These are phyloP conservation scores for Drosophila fulvimacula DNA, from an alignment of 2,888 invertebrate genomes.

Conservation along the genomic window DNA sequence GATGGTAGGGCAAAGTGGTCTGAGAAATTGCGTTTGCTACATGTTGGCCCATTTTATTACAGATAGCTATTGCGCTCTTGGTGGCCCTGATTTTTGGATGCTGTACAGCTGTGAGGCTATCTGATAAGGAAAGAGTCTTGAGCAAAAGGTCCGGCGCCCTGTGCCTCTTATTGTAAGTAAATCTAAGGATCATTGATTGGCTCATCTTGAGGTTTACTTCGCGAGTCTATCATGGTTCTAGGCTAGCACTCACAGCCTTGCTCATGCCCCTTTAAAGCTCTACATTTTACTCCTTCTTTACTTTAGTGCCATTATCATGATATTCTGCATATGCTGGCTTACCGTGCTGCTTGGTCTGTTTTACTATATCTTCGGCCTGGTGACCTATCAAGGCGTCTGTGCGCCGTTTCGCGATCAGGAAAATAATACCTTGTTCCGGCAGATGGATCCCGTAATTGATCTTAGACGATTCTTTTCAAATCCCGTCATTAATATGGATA, in stretches of 20 bases:
- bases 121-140: constrained; percentile 33
- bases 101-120: not conserved
- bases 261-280: not conserved
- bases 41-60: not conserved
- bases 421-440: constrained; percentile 87
- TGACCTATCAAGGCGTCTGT: constrained; percentile 90
- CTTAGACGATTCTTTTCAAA: constrained; percentile 85
- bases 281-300: constrained; percentile 14
- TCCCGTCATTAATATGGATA: not conserved
- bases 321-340: constrained; percentile 90
- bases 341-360: constrained; percentile 88
- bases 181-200: not conserved
- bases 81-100: constrained; percentile 52
- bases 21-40: not conserved
- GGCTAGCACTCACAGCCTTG: not conserved
- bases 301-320: constrained; percentile 89
- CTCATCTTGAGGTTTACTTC: too few relatives aligned
- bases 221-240: not conserved
- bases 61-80: constrained; percentile 46
- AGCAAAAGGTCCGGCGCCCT: constrained; percentile 52
- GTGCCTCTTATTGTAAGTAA: constrained; percentile 56
- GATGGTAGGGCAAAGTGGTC: constrained; percentile 36
- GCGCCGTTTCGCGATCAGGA: constrained; percentile 89
- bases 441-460: constrained; percentile 87
- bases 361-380: constrained; percentile 90